Conservation (phyloP, 2,888 invertebrate genomes). For the Aspidiotus destructor region DNA sequence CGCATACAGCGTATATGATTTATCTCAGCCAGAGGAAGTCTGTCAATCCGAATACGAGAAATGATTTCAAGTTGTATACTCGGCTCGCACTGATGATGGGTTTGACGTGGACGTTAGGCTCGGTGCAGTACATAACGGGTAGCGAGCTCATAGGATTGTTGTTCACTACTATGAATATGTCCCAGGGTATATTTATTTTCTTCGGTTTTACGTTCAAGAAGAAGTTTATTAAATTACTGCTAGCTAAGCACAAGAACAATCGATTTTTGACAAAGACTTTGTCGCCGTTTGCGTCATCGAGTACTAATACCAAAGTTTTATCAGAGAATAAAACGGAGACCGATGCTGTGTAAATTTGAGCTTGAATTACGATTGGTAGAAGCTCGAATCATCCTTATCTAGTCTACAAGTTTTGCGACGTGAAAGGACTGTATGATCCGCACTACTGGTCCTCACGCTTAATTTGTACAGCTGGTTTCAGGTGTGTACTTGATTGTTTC, state of each 20-base stretch:
- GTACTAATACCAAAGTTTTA: too few relatives aligned
- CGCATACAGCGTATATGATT: slow-evolving; percentile 43
- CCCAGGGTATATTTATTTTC: slow-evolving; percentile 47
- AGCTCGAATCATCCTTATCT: too few relatives aligned
- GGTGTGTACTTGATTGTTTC: too few relatives aligned
- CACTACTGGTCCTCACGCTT: too few relatives aligned
- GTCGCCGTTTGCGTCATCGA: slow-evolving; percentile 7
- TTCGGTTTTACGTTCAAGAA: slow-evolving; percentile 43
- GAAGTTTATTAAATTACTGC: slow-evolving; percentile 8
- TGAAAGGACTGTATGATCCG: too few relatives aligned
- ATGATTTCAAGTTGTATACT: slow-evolving; percentile 43
- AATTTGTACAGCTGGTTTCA: too few relatives aligned
- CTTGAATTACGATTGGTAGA: too few relatives aligned
- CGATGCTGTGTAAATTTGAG: too few relatives aligned
- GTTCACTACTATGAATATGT: slow-evolving; percentile 45
- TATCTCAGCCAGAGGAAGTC: slow-evolving; percentile 41
- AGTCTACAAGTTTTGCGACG: too few relatives aligned
- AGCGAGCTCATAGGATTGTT: slow-evolving; percentile 43
- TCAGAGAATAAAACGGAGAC: too few relatives aligned
- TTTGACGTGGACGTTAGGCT: slow-evolving; percentile 45
- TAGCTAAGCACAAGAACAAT: slow-evolving; percentile 12
- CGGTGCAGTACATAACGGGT: slow-evolving; percentile 40
- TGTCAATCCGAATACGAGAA: slow-evolving; percentile 38
- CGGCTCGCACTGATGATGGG: slow-evolving; percentile 46
- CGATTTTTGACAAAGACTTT: not conserved